Conservation (phyloP, 2,888 invertebrate species). For the Aspidapion aeneum region DNA sequence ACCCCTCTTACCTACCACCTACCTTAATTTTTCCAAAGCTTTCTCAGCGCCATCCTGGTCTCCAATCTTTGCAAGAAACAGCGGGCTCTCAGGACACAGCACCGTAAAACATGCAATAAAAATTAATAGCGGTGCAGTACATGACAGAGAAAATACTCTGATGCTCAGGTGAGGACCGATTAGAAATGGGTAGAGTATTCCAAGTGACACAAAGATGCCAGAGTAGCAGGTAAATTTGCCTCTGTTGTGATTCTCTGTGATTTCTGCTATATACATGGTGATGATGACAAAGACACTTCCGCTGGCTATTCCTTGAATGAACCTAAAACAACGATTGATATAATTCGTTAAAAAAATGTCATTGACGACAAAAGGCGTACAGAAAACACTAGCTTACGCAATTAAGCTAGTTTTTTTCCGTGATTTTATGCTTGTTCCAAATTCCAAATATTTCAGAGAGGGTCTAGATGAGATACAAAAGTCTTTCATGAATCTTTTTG, state of each 20-base stretch:
- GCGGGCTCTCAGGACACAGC: conserved; percentile 33
- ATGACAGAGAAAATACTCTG: conserved; percentile 27
- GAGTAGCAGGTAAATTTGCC: conserved; percentile 63
- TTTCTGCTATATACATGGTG: conserved; percentile 85
- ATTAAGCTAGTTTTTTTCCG: too few relatives aligned
- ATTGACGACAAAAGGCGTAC: too few relatives aligned
- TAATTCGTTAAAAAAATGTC: too few relatives aligned
- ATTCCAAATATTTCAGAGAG: too few relatives aligned
- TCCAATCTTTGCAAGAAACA: conserved; percentile 44
- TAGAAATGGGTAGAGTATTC: conserved; percentile 29
- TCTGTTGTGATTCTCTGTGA: conserved; percentile 72
- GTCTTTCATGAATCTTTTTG: too few relatives aligned
- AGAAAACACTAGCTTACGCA: too few relatives aligned
- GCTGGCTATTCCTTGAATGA: conserved; percentile 60
- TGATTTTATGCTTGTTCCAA: too few relatives aligned
- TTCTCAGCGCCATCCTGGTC: conserved; percentile 57
- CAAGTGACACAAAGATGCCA: conserved; percentile 27
- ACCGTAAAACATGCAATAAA: conserved; percentile 28
- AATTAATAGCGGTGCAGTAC: conserved; percentile 26
- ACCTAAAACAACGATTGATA: conserved; percentile 34
- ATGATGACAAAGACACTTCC: conserved; percentile 68
- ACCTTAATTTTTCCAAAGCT: conserved; percentile 41
- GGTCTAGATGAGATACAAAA: too few relatives aligned
- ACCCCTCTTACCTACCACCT: too few relatives aligned
- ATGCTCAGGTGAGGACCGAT: conserved; percentile 32